Conservation (phyloP, 2,888 invertebrate genomes). For the Drosophila pseudotalamancana region DNA sequence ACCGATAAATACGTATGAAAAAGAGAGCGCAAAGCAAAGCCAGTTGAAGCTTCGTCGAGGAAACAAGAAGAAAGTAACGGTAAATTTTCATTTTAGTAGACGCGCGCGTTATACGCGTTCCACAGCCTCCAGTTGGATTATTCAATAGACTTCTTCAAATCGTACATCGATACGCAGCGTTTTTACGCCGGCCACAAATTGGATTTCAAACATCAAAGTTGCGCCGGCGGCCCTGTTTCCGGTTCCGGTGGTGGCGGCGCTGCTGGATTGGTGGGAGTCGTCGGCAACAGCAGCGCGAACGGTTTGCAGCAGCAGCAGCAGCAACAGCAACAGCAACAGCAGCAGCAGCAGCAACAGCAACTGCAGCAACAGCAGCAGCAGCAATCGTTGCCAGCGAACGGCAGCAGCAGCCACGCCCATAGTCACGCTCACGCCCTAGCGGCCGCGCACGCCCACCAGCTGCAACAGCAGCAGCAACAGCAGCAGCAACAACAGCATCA, state of each 20-base stretch:
- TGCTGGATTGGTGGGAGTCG: conserved; percentile 79
- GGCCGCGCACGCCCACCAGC: conserved; percentile 60
- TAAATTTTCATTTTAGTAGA: conserved; percentile 20
- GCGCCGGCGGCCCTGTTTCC: conserved; percentile 87
- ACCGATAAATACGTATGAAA: no score
- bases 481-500: conserved; percentile 53
- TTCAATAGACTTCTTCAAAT: conserved; percentile 84
- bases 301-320: conserved; percentile 85
- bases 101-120: conserved; percentile 57
- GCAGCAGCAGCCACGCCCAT: conserved; percentile 56
- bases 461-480: conserved; percentile 49
- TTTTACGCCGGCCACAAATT: conserved; percentile 89
- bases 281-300: conserved; percentile 79
- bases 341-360: conserved; percentile 57
- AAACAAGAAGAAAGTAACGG: no score
- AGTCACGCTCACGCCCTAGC: conserved; percentile 59
- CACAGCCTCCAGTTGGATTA: conserved; percentile 78
- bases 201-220: conserved; percentile 93
- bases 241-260: conserved; percentile 85
- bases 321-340: conserved; percentile 85
- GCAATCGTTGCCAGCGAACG: conserved; percentile 32
- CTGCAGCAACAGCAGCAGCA: conserved; percentile 39
- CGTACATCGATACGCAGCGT: conserved; percentile 84
- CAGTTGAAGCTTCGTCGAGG: no score
- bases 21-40: no score